Base-by-base conservation (phyloP, 2,113 vertebrate genomes). In the Labrus mixtus region DNA sequence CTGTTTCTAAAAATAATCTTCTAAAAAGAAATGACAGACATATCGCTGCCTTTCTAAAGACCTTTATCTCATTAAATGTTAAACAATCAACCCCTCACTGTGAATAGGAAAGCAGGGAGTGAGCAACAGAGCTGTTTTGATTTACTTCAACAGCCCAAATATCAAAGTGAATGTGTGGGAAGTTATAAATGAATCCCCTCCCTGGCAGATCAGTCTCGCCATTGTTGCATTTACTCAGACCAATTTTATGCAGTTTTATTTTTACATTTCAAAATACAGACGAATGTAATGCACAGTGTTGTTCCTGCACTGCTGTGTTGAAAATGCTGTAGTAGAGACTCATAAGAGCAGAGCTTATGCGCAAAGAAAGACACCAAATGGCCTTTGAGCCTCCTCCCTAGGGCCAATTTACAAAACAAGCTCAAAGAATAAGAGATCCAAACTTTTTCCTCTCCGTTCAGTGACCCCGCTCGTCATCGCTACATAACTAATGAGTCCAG, bases 401-500 rank as follows among this genome's bases (percentile, higher is more conserved):
- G 5, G 39, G 71, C 65, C 67, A 80, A 68, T 55, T 10, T 78
- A 64, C 45, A 58, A 88, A 88, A 81, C 72, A 87, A 76, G 66
- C 61, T 64, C 43, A 71, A 71, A 83, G 71, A 81, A 79, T 55
- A 53, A 84, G 72, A 78, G 64, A 70, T 86, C 13, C 19, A 29
- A 73, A 83, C 73, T 83, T 89, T 33, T 83, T 65, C 36, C 64
- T 72, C 59, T 69, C 77, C 79, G 79, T 81, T 69, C 69, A 13
- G 68, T 79, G 86, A 78, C 81, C 67, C 55, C 6, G 29, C 75
- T 83, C 87, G 82, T 90, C 87, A 90, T 84, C 54, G 0, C 70
- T 58, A 79, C 87, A 84, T 82, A 33, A 64, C 84, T 91, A 90
- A 92, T 81, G 76, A 90, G 79, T 54, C 64, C 22, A 33, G 88